phyloP scores from a whole-genome alignment of 2,797 vertebrate species.

The Hypotaenidia philippensis region DNA sequence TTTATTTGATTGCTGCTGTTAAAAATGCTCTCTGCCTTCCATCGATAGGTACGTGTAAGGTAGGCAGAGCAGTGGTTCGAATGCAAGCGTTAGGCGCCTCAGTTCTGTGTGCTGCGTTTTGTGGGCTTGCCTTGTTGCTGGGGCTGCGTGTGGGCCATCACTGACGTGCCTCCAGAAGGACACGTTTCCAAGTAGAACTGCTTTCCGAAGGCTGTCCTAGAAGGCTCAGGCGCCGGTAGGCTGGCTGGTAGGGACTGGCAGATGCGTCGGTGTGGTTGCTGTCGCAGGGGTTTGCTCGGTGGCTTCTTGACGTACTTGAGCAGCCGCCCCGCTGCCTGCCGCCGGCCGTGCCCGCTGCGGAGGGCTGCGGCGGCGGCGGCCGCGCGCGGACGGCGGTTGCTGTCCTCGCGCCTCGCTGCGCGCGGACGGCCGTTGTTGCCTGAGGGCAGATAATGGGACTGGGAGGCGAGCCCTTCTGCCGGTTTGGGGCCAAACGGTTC shows the following conservation, averaged over 20 bases:
- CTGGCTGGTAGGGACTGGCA: accelerated
- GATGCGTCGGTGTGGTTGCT: accelerated
- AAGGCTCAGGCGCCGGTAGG: accelerated
- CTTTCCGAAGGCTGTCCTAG: accelerated
- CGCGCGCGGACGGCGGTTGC: background rate
- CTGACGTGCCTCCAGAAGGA: background rate
- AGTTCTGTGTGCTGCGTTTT: background rate
- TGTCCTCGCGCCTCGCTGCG: background rate
- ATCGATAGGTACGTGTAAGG: accelerated
- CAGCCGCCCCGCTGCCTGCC: no score
- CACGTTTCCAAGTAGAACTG: accelerated
- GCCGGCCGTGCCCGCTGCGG: no score
- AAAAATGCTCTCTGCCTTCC: background rate
- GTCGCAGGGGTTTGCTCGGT: accelerated
- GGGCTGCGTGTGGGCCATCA: accelerated
- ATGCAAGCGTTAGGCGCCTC: background rate
- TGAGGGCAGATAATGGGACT: background rate
- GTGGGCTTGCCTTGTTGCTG: background rate
- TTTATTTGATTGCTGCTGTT: background rate
- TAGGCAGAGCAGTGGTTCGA: background rate
- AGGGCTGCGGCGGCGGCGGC: background rate
- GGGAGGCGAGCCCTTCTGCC: no score
- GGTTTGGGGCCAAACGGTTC: background rate
- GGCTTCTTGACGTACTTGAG: no score
- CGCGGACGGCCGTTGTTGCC: background rate